Conservation (phyloP, 2,113 vertebrate species). For the Scatophagus argus region DNA sequence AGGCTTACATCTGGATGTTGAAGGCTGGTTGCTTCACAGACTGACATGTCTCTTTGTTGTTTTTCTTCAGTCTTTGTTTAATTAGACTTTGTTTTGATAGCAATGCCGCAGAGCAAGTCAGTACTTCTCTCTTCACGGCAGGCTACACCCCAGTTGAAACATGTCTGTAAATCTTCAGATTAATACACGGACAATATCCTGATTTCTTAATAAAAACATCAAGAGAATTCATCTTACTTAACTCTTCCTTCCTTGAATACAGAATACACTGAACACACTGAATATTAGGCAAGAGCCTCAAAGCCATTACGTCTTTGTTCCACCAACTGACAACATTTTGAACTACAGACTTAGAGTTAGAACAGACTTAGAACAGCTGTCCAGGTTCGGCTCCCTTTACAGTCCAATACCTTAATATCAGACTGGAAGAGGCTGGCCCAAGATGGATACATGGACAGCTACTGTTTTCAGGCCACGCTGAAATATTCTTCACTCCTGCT, state of each 20-base stretch:
- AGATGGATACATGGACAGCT: slow-evolving; percentile 35
- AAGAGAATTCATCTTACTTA: not conserved
- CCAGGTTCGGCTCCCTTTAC: not conserved
- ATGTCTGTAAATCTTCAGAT: slow-evolving; percentile 31
- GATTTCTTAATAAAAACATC: slow-evolving; percentile 1
- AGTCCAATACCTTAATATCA: slow-evolving; percentile 36
- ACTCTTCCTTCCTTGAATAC: not conserved
- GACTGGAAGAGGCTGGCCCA: slow-evolving; percentile 20
- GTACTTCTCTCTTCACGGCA: slow-evolving; percentile 22
- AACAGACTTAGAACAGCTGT: slow-evolving; percentile 5
- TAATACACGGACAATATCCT: not conserved
- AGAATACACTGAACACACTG: too few relatives aligned
- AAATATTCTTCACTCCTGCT: slow-evolving; percentile 11
- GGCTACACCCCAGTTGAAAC: slow-evolving; percentile 16
- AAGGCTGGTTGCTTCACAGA: slow-evolving; percentile 23
- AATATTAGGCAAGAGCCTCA: not conserved
- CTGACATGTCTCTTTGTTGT: slow-evolving; percentile 52
- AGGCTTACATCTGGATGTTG: slow-evolving; percentile 41
- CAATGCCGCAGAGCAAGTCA: slow-evolving; percentile 19
- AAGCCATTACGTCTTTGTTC: not conserved
- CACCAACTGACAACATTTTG: not conserved
- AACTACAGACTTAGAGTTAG: not conserved
- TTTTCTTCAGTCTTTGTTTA: slow-evolving; percentile 52
- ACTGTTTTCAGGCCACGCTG: slow-evolving; percentile 36
- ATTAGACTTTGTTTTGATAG: slow-evolving; percentile 52